phyloP scores from a whole-genome alignment of 2,888 invertebrate species.

The Sinotaia quadrata region DNA sequence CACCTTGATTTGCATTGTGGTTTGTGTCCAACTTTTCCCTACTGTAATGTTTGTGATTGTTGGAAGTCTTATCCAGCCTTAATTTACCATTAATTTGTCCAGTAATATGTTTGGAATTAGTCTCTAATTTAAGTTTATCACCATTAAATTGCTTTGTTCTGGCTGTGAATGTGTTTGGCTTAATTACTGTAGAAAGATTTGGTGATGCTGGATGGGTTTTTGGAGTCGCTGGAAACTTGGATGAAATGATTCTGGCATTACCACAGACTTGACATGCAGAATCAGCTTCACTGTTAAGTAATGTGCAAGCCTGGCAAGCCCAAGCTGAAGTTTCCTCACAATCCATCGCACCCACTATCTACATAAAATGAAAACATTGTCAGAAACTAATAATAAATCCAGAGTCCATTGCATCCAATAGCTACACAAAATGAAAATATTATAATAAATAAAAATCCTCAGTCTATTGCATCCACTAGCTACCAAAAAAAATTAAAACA shows the following conservation, averaged over 20 bases:
- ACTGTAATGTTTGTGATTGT: not conserved
- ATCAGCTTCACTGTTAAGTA: constrained; percentile 43
- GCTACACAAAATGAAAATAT: not conserved
- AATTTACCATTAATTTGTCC: no score
- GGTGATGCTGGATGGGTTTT: no score
- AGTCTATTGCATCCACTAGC: no score
- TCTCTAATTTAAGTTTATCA: no score
- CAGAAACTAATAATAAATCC: not conserved
- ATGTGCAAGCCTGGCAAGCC: constrained; percentile 79
- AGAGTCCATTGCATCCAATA: not conserved
- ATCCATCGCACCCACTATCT: constrained; percentile 7
- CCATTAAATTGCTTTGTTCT: no score
- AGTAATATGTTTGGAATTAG: no score
- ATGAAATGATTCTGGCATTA: constrained; percentile 1
- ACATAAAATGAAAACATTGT: not conserved
- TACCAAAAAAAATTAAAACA: no score
- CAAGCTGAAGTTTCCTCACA: constrained; percentile 48
- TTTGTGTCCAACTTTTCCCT: not conserved
- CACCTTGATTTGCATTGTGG: not conserved
- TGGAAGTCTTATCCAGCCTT: no score
- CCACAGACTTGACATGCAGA: constrained; percentile 48
- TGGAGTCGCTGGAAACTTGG: no score
- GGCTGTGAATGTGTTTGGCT: no score
- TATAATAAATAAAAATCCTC: no score
- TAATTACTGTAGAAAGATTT: no score